A percentile compares a stretch with the other conserved stretches of the same genome.
phyloP scores from a whole-genome alignment of 2,113 vertebrate species.

The Octodon degus region DNA sequence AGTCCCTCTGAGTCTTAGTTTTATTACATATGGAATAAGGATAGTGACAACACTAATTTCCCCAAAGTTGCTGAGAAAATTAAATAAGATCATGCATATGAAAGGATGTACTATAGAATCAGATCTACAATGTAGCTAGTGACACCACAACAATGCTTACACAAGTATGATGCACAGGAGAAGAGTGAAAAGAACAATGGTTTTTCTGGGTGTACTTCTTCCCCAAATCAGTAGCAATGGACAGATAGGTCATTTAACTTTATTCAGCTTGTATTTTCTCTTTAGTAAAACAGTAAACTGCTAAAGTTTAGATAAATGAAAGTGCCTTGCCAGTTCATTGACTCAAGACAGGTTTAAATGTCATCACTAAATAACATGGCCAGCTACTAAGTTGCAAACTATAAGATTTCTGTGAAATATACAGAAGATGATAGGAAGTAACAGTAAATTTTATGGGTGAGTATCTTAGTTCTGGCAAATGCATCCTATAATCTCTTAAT shows the following conservation, averaged over 20 bases:
- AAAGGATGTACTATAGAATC: not conserved
- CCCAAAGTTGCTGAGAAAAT: not conserved
- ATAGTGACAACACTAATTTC: not conserved
- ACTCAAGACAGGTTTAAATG: constrained; percentile 65
- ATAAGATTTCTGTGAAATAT: constrained; percentile 54
- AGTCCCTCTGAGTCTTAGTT: not conserved
- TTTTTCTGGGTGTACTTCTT: constrained; percentile 41
- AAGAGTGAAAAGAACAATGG: not conserved
- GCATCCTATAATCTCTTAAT: constrained; percentile 49
- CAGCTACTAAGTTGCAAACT: constrained; percentile 57
- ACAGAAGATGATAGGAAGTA: constrained; percentile 60
- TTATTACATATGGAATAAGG: constrained; percentile 1
- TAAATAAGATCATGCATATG: not conserved
- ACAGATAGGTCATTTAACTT: constrained; percentile 35
- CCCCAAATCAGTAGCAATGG: constrained; percentile 2
- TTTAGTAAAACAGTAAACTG: constrained; percentile 69
- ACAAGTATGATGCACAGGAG: not conserved
- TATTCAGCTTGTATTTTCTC: constrained; percentile 55
- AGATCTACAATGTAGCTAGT: not conserved
- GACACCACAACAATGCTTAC: not conserved
- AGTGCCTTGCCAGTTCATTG: constrained; percentile 64
- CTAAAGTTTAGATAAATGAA: constrained; percentile 66
- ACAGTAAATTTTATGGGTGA: constrained; percentile 66
- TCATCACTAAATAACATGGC: constrained; percentile 65
- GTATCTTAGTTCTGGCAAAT: constrained; percentile 53